Percentiles rank a stretch among this genome's conserved stretches.
Evolutionary conservation across 37 sponge, comb jelly and placozoan species (phyloP).

Genomic region (Beroe ovata): DNA sequence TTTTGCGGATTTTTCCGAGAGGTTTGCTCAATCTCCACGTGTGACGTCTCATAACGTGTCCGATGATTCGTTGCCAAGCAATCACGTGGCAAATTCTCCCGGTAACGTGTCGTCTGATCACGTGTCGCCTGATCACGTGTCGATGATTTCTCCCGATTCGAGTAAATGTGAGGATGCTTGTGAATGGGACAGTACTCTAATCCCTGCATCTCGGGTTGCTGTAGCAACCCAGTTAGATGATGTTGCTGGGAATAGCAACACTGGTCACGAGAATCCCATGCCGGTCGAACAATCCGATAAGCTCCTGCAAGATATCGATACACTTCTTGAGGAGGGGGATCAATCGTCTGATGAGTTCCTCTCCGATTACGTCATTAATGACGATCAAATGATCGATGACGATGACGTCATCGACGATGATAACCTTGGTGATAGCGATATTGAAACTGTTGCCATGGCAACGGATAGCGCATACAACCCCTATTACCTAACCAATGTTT

Average conservation of each 20-base stretch:
- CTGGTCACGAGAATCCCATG: background rate
- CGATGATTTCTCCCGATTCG: background rate
- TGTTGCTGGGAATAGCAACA: background rate
- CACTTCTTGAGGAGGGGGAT: background rate
- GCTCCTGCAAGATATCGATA: conserved; percentile 17
- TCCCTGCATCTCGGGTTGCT: background rate
- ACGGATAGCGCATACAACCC: background rate
- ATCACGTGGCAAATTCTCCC: background rate
- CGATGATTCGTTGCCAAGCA: background rate
- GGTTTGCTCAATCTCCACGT: background rate
- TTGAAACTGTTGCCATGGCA: background rate
- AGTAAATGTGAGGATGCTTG: background rate
- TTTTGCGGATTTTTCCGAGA: conserved; percentile 11
- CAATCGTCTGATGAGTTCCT: background rate
- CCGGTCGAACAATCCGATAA: conserved; percentile 28
- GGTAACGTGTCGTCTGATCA: background rate
- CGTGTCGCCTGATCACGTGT: background rate
- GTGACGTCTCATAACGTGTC: background rate
- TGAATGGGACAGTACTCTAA: background rate
- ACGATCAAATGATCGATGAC: background rate
- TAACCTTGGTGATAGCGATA: background rate
- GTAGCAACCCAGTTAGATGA: background rate
- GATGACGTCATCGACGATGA: background rate
- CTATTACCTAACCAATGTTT: conserved; percentile 6
- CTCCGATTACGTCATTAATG: background rate